phyloP scores from a whole-genome alignment of 2,113 vertebrate species.

The Hirundichthys speculiger region DNA sequence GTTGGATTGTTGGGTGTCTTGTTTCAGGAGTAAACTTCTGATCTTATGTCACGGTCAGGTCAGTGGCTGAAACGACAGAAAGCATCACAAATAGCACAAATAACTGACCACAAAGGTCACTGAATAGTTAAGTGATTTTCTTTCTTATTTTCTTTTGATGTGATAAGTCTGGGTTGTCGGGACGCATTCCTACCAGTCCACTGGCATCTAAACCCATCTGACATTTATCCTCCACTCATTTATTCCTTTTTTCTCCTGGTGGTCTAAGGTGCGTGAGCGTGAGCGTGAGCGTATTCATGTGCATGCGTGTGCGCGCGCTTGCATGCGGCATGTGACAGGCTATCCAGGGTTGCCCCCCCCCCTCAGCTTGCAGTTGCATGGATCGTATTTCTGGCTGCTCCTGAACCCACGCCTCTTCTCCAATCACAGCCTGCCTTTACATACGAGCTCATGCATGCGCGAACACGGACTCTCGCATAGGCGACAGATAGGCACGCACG shows the following conservation, averaged over 20 bases:
- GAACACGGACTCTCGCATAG: conserved; percentile 19
- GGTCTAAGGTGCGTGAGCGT: neutral
- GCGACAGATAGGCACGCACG: neutral
- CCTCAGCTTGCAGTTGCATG: conserved; percentile 38
- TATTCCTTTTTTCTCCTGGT: neutral
- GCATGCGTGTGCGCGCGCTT: neutral
- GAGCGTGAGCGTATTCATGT: neutral
- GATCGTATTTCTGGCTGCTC: conserved; percentile 68
- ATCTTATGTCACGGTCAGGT: too few relatives aligned
- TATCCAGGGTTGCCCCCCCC: conserved; percentile 44
- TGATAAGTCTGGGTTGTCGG: conserved; percentile 24
- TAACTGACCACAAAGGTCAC: conserved; percentile 1
- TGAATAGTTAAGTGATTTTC: neutral
- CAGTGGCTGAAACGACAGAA: too few relatives aligned
- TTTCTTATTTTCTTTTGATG: neutral
- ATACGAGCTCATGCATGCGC: conserved; percentile 39
- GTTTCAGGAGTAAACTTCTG: too few relatives aligned
- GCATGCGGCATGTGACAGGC: conserved; percentile 52
- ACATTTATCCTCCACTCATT: conserved; percentile 40
- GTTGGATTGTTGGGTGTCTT: too few relatives aligned
- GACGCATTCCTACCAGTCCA: conserved; percentile 29
- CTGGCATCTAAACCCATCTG: conserved; percentile 27
- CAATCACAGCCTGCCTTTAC: conserved; percentile 61
- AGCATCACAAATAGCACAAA: too few relatives aligned
- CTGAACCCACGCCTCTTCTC: conserved; percentile 71